Base-by-base conservation (phyloP, 2,113 vertebrate species). In the Silurus meridionalis region DNA sequence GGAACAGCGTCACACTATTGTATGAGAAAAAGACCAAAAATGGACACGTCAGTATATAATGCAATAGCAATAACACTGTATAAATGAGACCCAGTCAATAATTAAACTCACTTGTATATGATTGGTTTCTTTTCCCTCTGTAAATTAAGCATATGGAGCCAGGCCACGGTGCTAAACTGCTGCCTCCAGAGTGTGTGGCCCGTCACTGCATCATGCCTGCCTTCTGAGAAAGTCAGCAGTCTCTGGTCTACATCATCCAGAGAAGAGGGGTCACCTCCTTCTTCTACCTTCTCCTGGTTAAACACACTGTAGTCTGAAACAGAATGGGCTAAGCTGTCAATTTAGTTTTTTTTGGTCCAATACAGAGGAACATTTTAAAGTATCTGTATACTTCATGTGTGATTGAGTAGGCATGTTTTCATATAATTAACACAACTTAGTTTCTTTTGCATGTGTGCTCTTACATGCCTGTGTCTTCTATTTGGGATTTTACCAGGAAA, bases 261-360 rank as follows among this genome's bases (percentile, higher is more conserved):
- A 15, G 94, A 95, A 11, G 93, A 93, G 0, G 86, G 89, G 1
- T 97, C 97, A 0, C 71, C 0, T 28, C 98, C 97, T 0, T 97
- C 96, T 81, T 96, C 97, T 0, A 37, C 87, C 88, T 95, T 95
- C 91, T 97, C 96, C 72, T 95, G 95, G 71, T 90, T 95, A 84
- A 99, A 99, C 86, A 99, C 95, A 5, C 96, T 98, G 89, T 97
- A 98, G 93, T 99, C 98, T 99, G 92, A 0, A 87, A 67, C 52
- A 72, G 8, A 85, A n/a, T 37, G 53, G 1, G 19, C 23, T 8
- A 14, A 69, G 37, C 2, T 21, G 60, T 69, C 63, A 85, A 37
- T 15, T 61, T 67, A 48, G 2, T 37, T 19, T 60, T 60, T 57
- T 37, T 37, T 37, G 1, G 37, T 37, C 52, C 25, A 17, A 19